These are phyloP conservation scores for Poecilus cupreus DNA, from an alignment of 2,888 invertebrate species.

Conservation along the genomic window DNA sequence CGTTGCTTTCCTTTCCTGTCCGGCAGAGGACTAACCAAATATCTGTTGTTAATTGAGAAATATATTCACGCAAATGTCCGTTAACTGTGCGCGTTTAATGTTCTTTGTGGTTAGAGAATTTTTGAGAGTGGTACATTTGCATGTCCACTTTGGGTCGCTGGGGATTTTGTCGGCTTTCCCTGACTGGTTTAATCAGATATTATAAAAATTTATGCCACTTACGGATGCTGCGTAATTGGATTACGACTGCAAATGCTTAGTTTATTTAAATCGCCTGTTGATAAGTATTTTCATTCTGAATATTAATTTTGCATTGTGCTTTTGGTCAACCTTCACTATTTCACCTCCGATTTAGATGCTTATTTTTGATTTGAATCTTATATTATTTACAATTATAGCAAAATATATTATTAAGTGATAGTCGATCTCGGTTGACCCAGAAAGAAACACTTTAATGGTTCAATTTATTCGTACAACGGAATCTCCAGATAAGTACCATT, in stretches of 20 bases:
- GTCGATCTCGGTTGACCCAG: no score
- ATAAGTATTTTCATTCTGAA: conserved; percentile 14
- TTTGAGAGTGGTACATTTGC: conserved; percentile 44
- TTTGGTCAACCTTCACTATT: neutral
- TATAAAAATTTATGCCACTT: conserved; percentile 49
- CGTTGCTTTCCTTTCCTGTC: conserved; percentile 54
- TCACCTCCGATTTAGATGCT: neutral
- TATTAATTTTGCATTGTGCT: conserved; percentile 1
- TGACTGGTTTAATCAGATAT: conserved; percentile 46
- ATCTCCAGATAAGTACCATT: no score
- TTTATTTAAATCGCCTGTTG: conserved; percentile 31
- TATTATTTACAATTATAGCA: no score
- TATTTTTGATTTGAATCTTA: no score
- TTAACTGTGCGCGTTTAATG: conserved; percentile 43
- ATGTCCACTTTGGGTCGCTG: conserved; percentile 33
- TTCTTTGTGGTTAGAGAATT: conserved; percentile 36
- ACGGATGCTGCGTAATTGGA: conserved; percentile 37
- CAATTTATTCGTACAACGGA: no score
- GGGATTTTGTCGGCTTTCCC: conserved; percentile 40
- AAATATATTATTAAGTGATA: no score
- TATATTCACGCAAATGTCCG: conserved; percentile 56
- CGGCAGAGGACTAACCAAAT: conserved; percentile 33
- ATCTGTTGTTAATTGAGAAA: conserved; percentile 55
- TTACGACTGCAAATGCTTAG: conserved; percentile 38
- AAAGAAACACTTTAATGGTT: no score